Evolutionary conservation across 2,888 invertebrate species (phyloP), one percentile per base, ranked within the genome.

Genomic region (Pyrocoelia pectoralis): DNA sequence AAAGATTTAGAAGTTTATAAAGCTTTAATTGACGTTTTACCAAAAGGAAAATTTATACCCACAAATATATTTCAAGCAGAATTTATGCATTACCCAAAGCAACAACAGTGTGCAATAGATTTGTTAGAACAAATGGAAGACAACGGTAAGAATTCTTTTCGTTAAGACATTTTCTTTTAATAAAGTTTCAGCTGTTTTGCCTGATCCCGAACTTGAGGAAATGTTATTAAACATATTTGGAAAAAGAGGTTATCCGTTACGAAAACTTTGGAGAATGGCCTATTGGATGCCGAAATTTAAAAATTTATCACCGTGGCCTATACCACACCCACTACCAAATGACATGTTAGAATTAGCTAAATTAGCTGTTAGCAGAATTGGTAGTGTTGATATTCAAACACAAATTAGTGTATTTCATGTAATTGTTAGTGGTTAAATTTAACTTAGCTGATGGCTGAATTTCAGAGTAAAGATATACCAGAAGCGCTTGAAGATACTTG

Each of bases 271-370:
- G 90, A 84, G 92, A 9, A 91, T 93, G 90, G 87, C 91, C 88
- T 93, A 93, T 74, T 93, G 93, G 93, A 90, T 92, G 90, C 97
- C 98, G 0, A 99, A 98, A 80, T 95, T 99, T 77, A 93, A 90
- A 76, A 90, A 97, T 77, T 80, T 92, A 0, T 93, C 93, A 57
- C 97, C 97, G 0, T 97, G 94, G 92, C 87, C 87, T 2, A 79
- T 93, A 56, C 95, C 95, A 0, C 85, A 88, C 52, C 86, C 89
- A 0, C 77, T 94, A n/a, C 95, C 97, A 0, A 83, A 85, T 68
- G 92, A 94, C 74, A 84, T 88, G 0, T 80, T 91, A 10, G 90
- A 92, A 74, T 79, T 97, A 51, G 97, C 97, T 0, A 87, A 87
- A 76, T 75, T 95, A 57, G 97, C 95, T 0, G 87, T 98, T 50